These are phyloP conservation scores for Petrocephalus zakoni DNA, from an alignment of 2,113 vertebrate genomes.

Conservation along the genomic window DNA sequence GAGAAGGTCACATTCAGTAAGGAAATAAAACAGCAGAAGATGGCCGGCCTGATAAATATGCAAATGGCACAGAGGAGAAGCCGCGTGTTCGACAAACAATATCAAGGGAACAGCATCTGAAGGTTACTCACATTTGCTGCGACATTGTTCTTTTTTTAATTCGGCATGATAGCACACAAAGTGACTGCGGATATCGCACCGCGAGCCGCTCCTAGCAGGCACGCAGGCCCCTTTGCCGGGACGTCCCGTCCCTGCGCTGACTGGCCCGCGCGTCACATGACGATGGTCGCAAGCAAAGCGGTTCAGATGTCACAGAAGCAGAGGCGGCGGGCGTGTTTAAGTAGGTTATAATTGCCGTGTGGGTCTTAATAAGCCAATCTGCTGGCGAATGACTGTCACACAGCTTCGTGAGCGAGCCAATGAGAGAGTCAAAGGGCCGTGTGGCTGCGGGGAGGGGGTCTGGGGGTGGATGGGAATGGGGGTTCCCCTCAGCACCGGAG, in stretches of 20 bases:
- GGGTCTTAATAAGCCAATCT: background rate
- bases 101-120: conserved; percentile 75
- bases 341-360: background rate
- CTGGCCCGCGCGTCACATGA: background rate
- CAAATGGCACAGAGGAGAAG: conserved; percentile 71
- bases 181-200: conserved; percentile 57
- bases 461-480: background rate
- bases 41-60: conserved; percentile 88
- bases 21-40: conserved; percentile 55
- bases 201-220: conserved; percentile 40
- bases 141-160: conserved; percentile 43
- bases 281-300: background rate
- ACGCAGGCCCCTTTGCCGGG: background rate
- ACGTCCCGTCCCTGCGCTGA: background rate
- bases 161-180: conserved; percentile 50
- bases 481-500: background rate
- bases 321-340: background rate
- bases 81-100: conserved; percentile 76
- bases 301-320: background rate
- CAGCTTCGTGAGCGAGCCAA: background rate
- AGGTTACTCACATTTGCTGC: conserved; percentile 63
- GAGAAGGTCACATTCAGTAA: conserved; percentile 52
- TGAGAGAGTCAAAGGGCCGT: background rate
- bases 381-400: background rate
- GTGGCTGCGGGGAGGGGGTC: background rate